These are phyloP conservation scores for Ctenopoma multispine DNA, from an alignment of 2,797 vertebrate species.

Conservation along the genomic window DNA sequence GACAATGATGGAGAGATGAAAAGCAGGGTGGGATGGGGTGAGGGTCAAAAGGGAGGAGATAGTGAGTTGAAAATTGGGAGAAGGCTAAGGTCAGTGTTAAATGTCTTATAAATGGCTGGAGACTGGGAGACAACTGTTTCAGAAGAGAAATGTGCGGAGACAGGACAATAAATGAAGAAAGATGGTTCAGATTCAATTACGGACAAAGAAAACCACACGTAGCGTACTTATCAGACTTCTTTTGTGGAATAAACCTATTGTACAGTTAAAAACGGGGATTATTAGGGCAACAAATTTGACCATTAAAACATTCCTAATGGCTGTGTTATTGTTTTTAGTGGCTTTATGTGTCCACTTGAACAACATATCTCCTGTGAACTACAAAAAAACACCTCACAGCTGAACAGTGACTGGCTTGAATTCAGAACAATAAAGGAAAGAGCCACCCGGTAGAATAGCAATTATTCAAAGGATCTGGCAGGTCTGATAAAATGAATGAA, in stretches of 20 bases:
- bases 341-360: constrained; percentile 25
- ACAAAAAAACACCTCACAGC: constrained; percentile 34
- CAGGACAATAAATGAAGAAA: constrained; percentile 57
- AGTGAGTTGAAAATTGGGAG: constrained; percentile 37
- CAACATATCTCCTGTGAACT: constrained; percentile 42
- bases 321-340: constrained; percentile 45
- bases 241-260: constrained; percentile 18
- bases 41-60: constrained; percentile 56
- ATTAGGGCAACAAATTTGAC: constrained; percentile 25
- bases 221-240: constrained; percentile 8
- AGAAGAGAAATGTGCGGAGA: constrained; percentile 32
- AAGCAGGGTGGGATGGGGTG: constrained; percentile 19
- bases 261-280: constrained; percentile 23
- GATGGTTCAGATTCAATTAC: constrained; percentile 43
- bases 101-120: constrained; percentile 44
- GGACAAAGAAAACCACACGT: constrained; percentile 19
- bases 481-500: constrained; percentile 69
- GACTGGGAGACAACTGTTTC: constrained; percentile 35
- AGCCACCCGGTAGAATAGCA: constrained; percentile 58
- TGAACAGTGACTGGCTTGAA: constrained; percentile 49
- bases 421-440: constrained; percentile 64
- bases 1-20: constrained; percentile 70
- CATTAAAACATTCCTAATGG: constrained; percentile 47
- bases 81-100: constrained; percentile 61
- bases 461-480: constrained; percentile 69